phyloP scores from a whole-genome alignment of 2,797 vertebrate species.

The Coccyzus lansbergi region DNA sequence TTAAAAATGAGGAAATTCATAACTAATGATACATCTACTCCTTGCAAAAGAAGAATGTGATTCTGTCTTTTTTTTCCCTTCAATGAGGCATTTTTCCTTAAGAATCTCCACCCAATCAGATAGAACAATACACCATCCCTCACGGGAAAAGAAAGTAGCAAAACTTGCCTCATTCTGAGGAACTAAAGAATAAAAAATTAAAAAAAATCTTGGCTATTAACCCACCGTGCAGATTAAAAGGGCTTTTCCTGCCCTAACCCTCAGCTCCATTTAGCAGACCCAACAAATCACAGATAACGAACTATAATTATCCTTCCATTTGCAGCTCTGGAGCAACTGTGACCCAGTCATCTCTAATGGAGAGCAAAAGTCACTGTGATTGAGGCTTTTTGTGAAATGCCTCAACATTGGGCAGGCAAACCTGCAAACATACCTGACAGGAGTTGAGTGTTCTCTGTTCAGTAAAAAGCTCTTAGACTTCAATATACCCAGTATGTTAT shows the following conservation, averaged over 20 bases:
- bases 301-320: constrained; percentile 37
- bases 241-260: background rate
- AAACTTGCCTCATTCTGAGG: background rate
- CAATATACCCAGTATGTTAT: background rate
- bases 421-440: background rate
- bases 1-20: background rate
- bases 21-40: background rate
- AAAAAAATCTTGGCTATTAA: background rate
- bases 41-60: background rate
- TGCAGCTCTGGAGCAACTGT: background rate
- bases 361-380: background rate
- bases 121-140: background rate
- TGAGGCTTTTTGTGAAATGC: background rate
- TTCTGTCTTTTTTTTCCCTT: background rate
- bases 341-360: background rate
- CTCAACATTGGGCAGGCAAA: background rate
- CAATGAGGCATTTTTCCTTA: background rate
- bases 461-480: background rate
- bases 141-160: background rate
- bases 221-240: background rate
- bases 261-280: background rate
- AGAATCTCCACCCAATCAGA: background rate
- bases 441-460: background rate
- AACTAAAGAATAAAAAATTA: background rate
- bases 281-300: constrained; percentile 2